Evolutionary conservation across 2,797 vertebrate species (phyloP).

Genomic region (Xenops minutus): DNA sequence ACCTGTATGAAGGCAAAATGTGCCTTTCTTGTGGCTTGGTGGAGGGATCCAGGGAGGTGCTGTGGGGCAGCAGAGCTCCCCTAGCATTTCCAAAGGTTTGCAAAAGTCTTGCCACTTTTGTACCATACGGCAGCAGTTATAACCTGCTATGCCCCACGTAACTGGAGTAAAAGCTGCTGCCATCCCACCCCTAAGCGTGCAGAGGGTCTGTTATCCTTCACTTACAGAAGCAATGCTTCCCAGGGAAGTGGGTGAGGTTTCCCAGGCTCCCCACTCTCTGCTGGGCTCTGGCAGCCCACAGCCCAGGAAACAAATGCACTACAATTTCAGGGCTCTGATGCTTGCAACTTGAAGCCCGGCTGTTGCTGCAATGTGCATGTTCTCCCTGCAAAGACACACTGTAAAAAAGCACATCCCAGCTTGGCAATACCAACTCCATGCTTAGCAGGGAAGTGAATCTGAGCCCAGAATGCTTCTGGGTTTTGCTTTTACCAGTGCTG

Average conservation of each 20-base stretch:
- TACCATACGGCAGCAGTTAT: neutral
- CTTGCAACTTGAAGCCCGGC: rapidly evolving
- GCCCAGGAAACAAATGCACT: neutral
- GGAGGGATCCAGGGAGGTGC: neutral
- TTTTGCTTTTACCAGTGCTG: neutral
- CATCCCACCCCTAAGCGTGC: rapidly evolving
- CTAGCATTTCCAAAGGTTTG: neutral
- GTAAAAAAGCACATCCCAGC: rapidly evolving
- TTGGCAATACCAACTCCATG: rapidly evolving
- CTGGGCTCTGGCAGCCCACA: neutral
- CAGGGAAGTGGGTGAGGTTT: neutral
- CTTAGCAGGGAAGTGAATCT: neutral
- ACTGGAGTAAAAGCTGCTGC: neutral
- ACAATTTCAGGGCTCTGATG: neutral
- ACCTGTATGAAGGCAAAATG: neutral
- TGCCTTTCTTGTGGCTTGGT: neutral
- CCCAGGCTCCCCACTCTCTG: neutral
- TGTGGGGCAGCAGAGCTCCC: neutral
- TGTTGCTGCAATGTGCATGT: rapidly evolving
- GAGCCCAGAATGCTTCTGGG: neutral
- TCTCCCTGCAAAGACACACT: neutral
- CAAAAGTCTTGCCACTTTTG: neutral
- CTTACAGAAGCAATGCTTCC: neutral
- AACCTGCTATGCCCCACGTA: rapidly evolving
- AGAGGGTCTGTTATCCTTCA: neutral